phyloP scores from a whole-genome alignment of 2,113 vertebrate species.

The Scopus umbretta region DNA sequence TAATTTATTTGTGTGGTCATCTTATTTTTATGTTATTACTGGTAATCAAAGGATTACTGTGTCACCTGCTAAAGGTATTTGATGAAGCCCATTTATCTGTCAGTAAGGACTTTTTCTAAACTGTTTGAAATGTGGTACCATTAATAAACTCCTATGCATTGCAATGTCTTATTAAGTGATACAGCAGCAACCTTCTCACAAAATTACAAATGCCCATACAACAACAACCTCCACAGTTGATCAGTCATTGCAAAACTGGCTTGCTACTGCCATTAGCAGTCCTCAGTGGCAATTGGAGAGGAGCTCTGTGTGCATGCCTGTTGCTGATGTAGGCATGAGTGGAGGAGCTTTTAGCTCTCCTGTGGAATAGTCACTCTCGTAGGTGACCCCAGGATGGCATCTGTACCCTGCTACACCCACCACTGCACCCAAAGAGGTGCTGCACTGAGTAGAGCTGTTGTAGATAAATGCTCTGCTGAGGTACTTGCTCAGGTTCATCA shows the following conservation, averaged over 20 bases:
- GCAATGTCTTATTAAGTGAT: not conserved
- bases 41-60: not conserved
- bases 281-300: not conserved
- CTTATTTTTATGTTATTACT: not conserved
- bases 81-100: not conserved
- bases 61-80: not conserved
- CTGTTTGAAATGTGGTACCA: not conserved
- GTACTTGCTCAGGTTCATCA: not conserved
- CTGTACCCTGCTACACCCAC: not conserved
- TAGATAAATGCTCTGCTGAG: not conserved
- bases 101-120: not conserved
- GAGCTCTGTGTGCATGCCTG: not conserved
- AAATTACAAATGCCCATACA: not conserved
- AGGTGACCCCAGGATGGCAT: not conserved
- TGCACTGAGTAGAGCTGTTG: not conserved
- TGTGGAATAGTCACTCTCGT: rapidly evolving
- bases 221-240: not conserved
- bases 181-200: not conserved
- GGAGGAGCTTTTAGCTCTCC: not conserved
- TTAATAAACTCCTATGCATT: not conserved
- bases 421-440: not conserved
- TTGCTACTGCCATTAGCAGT: not conserved
- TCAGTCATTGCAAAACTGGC: not conserved
- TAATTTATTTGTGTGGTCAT: not conserved
- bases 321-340: not conserved